Conservation (phyloP, 2,888 invertebrate genomes). For the Noctua janthe region DNA sequence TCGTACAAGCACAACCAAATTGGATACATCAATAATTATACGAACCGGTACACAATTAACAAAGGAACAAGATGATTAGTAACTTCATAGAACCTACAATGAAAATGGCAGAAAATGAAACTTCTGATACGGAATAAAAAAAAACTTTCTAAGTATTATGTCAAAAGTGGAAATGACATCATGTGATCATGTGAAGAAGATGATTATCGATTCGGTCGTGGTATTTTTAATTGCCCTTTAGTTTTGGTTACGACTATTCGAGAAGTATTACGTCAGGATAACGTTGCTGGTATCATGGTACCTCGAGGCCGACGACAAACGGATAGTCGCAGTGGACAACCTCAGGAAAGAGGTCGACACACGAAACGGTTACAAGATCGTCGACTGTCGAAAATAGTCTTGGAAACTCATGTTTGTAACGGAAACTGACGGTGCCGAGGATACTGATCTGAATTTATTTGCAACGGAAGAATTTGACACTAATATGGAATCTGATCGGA, state of each 20-base stretch:
- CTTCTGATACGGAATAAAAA: not conserved
- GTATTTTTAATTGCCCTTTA: constrained; percentile 61
- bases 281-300: constrained; percentile 49
- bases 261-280: constrained; percentile 63
- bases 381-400: constrained; percentile 60
- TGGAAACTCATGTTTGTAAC: constrained; percentile 40
- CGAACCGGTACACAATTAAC: constrained; percentile 24
- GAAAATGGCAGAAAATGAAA: constrained; percentile 1
- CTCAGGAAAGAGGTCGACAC: constrained; percentile 68
- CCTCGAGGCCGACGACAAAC: constrained; percentile 62
- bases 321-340: constrained; percentile 60
- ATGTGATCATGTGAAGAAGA: constrained; percentile 21
- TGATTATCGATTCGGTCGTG: constrained; percentile 55
- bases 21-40: constrained; percentile 58
- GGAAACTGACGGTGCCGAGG: constrained; percentile 36
- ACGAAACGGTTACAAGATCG: constrained; percentile 67
- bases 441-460: constrained; percentile 27
- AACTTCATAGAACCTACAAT: constrained; percentile 10
- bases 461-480: constrained; percentile 28
- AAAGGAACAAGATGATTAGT: constrained; percentile 29
- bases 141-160: constrained; percentile 50
- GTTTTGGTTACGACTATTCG: constrained; percentile 56
- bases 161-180: constrained; percentile 46
- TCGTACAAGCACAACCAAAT: constrained; percentile 67
- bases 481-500: constrained; percentile 2